A percentile compares a stretch with the other conserved stretches of the same genome.
phyloP scores from a whole-genome alignment of 1,140 invertebrate genomes.

The Hylaeus anthracinus region DNA sequence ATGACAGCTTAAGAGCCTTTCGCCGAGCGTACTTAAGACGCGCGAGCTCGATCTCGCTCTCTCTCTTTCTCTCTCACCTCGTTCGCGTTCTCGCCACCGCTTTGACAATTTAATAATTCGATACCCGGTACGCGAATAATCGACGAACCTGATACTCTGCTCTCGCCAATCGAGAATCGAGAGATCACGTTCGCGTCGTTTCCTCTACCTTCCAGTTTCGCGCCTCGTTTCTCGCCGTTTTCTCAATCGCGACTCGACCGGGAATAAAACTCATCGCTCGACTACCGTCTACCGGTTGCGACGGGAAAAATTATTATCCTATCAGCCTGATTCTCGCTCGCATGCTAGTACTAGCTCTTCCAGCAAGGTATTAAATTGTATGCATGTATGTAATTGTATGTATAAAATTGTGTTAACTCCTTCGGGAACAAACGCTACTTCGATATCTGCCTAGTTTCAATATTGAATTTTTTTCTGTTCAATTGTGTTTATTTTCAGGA shows the following conservation, averaged over 20 bases:
- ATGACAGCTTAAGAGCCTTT: slow-evolving; percentile 80
- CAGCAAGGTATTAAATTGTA: no score
- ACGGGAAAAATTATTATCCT: slow-evolving; percentile 34
- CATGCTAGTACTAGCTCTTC: no score
- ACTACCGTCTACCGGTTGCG: background rate
- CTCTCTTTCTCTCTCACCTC: slow-evolving; percentile 17
- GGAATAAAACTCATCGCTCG: slow-evolving; percentile 11
- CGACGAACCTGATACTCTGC: slow-evolving; percentile 68
- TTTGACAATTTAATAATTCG: slow-evolving; percentile 77
- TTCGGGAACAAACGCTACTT: no score
- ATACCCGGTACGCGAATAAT: slow-evolving; percentile 72
- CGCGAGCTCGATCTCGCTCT: slow-evolving; percentile 1
- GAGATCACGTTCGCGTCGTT: slow-evolving; percentile 8
- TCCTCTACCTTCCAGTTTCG: slow-evolving; percentile 1
- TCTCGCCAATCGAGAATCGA: slow-evolving; percentile 41
- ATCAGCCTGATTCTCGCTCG: background rate
- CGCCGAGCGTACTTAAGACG: slow-evolving; percentile 73
- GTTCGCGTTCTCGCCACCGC: slow-evolving; percentile 51
- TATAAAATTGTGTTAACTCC: no score
- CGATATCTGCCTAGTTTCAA: no score
- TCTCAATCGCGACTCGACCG: background rate
- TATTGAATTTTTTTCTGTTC: no score
- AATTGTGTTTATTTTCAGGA: no score
- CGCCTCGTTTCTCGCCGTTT: background rate
- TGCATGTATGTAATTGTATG: no score